Base-by-base conservation (phyloP, 2,113 vertebrate species). In the Eubucco bourcierii region DNA sequence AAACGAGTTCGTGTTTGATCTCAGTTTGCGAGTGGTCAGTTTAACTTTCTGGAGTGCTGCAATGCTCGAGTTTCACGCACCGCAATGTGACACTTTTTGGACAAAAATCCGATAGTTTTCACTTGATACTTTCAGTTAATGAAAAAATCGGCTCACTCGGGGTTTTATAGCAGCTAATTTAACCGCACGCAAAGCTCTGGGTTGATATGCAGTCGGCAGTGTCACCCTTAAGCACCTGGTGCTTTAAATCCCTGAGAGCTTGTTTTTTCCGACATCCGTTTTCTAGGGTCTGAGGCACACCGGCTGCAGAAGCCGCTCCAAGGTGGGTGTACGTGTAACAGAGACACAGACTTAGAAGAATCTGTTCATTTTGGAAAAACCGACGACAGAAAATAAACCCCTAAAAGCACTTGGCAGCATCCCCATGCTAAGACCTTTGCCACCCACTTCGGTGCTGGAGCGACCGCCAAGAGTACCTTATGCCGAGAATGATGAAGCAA, bases 401-500 rank as follows among this genome's bases (percentile, higher is more conserved):
- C 44, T 14, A 20, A 65, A 24, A 1, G 19, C 53, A 1, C 75
- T 15, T 33, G 1, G 64, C 80, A 65, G 72, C 56, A 11, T 56
- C 1, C 46, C 67, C 44, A 1, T 5, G 11, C 11, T 1, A 37
- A 76, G 81, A 29, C 50, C 74, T 77, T n/a, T 2, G 31, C 47
- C 24, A 7, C 56, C 60, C 12, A 12, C 47, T 9, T 20, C 29
- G 14, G 15, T 4, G 37, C 61, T 27, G 56, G 67, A 77, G 71
- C 29, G 55, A 92, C 29, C 72, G 58, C 61, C 88, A 61, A 24
- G 50, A 61, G 76, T 39, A 31, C 70, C 33, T 39, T 1, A 10
- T 33, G 12, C 46, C 67, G 20, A 16, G 82, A 63, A 94, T 93
- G 94, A 96, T 84, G 29, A 95, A 93, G 95, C 93, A 92, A 90